A percentile compares a stretch with the other conserved stretches of the same genome.
Evolutionary conservation across 2,888 invertebrate species (phyloP).

Genomic region (Desoria tigrina): DNA sequence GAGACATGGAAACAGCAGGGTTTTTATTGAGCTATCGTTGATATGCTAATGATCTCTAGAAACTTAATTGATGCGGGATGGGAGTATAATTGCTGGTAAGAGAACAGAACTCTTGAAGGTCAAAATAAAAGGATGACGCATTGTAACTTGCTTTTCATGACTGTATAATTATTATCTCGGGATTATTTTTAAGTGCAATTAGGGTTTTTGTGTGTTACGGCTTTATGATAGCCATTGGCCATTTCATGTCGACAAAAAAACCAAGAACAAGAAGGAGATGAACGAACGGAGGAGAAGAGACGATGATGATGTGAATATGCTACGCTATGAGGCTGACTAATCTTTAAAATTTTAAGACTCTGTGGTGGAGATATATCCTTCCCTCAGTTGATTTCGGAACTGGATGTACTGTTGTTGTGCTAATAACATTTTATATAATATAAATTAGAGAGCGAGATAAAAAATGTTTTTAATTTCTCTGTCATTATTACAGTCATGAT

Average conservation of each 20-base stretch:
- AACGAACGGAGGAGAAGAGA: slow-evolving; percentile 13
- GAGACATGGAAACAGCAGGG: slow-evolving; percentile 39
- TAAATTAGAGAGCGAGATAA: slow-evolving; percentile 23
- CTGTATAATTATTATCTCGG: slow-evolving; percentile 47
- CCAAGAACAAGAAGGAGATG: slow-evolving; percentile 16
- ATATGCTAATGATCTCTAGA: slow-evolving; percentile 51
- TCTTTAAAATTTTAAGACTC: not conserved
- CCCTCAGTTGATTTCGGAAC: not conserved
- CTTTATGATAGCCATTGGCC: slow-evolving; percentile 41
- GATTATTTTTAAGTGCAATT: slow-evolving; percentile 51
- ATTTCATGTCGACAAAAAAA: slow-evolving; percentile 14
- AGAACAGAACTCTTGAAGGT: slow-evolving; percentile 38
- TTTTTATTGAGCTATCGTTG: slow-evolving; percentile 51
- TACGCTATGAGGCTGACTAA: not conserved
- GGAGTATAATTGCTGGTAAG: slow-evolving; percentile 43
- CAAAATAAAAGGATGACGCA: slow-evolving; percentile 37
- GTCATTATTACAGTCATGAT: slow-evolving; percentile 19
- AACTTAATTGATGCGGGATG: slow-evolving; percentile 50
- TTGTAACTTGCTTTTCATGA: slow-evolving; percentile 37
- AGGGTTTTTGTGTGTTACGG: slow-evolving; percentile 44
- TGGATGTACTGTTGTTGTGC: not conserved
- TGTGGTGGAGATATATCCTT: not conserved
- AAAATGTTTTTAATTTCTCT: slow-evolving; percentile 37
- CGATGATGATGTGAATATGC: too few species aligned
- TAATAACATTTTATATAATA: slow-evolving; percentile 8